These are phyloP conservation scores for Plumapathes pennacea DNA, from an alignment of 92 coral and sea anemone genomes.

Conservation along the genomic window DNA sequence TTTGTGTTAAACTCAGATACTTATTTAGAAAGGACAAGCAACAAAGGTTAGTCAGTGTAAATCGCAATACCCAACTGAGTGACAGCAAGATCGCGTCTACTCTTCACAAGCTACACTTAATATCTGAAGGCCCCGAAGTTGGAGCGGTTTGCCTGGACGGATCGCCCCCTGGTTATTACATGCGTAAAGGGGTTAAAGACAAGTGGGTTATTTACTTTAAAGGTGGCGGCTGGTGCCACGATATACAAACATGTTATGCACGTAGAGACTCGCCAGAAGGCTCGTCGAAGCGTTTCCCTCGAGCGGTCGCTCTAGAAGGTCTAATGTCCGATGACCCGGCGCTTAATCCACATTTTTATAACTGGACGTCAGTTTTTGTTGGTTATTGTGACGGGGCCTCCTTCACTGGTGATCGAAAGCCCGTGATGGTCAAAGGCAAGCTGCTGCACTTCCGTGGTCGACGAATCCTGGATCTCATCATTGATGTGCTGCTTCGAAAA, in stretches of 20 bases:
- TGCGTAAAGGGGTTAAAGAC: constrained; percentile 28
- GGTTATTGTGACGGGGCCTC: constrained; percentile 43
- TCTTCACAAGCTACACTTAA: constrained; percentile 2
- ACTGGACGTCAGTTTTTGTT: constrained; percentile 31
- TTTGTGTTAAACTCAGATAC: too few relatives aligned
- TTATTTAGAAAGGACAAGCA: too few relatives aligned
- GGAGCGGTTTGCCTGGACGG: constrained; percentile 69
- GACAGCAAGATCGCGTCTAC: too few relatives aligned
- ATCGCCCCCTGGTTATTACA: constrained; percentile 60
- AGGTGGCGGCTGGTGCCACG: constrained; percentile 55
- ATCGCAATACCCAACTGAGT: too few relatives aligned
- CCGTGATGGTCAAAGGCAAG: constrained; percentile 10
- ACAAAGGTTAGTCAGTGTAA: too few relatives aligned
- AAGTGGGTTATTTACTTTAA: constrained; percentile 40
- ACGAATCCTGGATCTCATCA: constrained; percentile 11
- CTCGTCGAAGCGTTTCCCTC: constrained; percentile 22
- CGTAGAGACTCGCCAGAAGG: constrained; percentile 20
- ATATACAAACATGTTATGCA: constrained; percentile 12
- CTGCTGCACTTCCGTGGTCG: constrained; percentile 20
- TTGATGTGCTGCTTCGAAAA: constrained; percentile 30
- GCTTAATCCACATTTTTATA: constrained; percentile 32
- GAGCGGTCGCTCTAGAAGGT: constrained; percentile 12
- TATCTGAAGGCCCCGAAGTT: constrained; percentile 1
- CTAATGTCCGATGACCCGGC: constrained; percentile 16
- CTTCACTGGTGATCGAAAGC: constrained; percentile 33